Conservation (phyloP, 2,888 invertebrate species). For the Cactoblastis cactorum region DNA sequence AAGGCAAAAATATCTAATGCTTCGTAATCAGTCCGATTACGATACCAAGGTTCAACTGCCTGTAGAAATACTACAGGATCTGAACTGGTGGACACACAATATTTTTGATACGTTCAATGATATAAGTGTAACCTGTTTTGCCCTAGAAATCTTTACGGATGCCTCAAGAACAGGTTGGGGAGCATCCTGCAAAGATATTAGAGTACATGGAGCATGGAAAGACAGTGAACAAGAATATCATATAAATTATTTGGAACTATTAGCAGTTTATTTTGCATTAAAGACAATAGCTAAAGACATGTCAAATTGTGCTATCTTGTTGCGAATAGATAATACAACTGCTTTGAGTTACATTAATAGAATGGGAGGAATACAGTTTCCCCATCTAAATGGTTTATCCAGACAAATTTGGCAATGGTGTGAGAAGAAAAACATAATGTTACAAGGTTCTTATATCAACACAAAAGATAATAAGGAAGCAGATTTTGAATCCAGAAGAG, state of each 20-base stretch:
- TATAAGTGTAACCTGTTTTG: not conserved
- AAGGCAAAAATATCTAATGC: conserved; percentile 4
- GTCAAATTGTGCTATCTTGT: not conserved
- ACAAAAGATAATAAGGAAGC: not conserved
- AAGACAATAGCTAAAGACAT: not conserved
- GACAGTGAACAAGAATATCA: not conserved
- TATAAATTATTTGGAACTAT: not conserved
- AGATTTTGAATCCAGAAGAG: not conserved
- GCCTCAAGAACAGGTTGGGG: conserved; percentile 16
- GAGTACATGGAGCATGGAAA: not conserved
- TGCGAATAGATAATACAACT: not conserved
- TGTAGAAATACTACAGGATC: not conserved
- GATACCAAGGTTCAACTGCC: not conserved
- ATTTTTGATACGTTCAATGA: not conserved
- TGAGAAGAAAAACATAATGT: not conserved
- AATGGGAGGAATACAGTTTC: not conserved
- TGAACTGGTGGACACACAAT: conserved; percentile 8
- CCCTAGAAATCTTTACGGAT: conserved; percentile 9
- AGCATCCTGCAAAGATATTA: not conserved
- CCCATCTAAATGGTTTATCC: not conserved
- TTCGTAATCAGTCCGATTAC: not conserved
- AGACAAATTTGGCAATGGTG: not conserved
- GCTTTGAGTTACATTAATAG: not conserved
- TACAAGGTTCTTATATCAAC: not conserved
- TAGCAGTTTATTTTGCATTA: not conserved